Conservation (phyloP, 2,888 invertebrate genomes). For the Branchellion lobata region DNA sequence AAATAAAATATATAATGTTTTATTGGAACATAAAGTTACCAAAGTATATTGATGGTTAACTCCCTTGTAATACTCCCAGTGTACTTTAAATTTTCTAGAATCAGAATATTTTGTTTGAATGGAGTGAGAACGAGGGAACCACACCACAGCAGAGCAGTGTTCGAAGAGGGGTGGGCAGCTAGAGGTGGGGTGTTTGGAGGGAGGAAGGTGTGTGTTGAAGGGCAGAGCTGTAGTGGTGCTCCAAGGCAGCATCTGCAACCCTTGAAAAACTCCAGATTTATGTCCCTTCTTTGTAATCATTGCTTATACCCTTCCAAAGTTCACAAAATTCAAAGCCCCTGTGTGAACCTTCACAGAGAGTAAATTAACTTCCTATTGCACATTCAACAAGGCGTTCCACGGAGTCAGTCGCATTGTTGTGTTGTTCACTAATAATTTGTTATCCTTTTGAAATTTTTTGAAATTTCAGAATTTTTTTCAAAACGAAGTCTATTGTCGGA, state of each 20-base stretch:
- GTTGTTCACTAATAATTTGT: not conserved
- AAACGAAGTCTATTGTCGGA: conserved; percentile 84
- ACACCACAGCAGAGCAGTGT: conserved; percentile 38
- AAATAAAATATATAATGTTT: too few species aligned
- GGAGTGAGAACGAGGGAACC: too few species aligned
- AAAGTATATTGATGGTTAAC: too few species aligned
- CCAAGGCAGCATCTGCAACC: conserved; percentile 2
- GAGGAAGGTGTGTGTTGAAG: conserved; percentile 23
- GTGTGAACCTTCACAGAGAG: too few species aligned
- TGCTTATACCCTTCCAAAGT: too few species aligned
- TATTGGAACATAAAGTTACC: too few species aligned
- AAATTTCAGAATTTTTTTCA: not conserved
- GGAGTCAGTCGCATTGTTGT: too few species aligned
- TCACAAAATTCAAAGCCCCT: too few species aligned
- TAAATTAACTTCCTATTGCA: not conserved
- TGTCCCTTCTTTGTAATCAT: not conserved
- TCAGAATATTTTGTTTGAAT: too few species aligned
- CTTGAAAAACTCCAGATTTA: not conserved
- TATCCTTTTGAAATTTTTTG: not conserved
- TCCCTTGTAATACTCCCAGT: too few species aligned
- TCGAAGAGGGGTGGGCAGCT: conserved; percentile 11
- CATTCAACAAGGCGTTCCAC: too few species aligned
- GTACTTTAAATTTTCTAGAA: too few species aligned
- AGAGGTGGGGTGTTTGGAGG: not conserved
- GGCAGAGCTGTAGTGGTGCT: conserved; percentile 19